A percentile compares a stretch with the other conserved stretches of the same genome.
Conservation (phyloP, 2,113 vertebrate genomes). For the Oryctolagus cuniculus region mOryCun1.1 NC_091437.1:47225501-47226000, state of each 20-base stretch:
- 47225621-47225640: not conserved
- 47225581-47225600: not conserved
- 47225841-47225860: not conserved
- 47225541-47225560: not conserved
- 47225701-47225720: not conserved
- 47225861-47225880: not conserved
- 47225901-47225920: too few species aligned
- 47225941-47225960: too few species aligned
- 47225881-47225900: not conserved
- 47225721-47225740: slow-evolving; percentile 35
- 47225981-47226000: too few species aligned
- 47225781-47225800: not conserved
- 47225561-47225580: not conserved
- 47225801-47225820: slow-evolving; percentile 5
- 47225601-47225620: not conserved
- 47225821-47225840: not conserved
- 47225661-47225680: not conserved
- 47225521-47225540: not conserved
- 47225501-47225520: not conserved
- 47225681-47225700: not conserved
- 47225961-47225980: too few species aligned
- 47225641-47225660: not conserved
- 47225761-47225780: not conserved
- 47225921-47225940: too few species aligned
- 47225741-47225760: slow-evolving; percentile 1